phyloP scores from a whole-genome alignment of 2,888 invertebrate genomes.

The Idaea straminata region DNA sequence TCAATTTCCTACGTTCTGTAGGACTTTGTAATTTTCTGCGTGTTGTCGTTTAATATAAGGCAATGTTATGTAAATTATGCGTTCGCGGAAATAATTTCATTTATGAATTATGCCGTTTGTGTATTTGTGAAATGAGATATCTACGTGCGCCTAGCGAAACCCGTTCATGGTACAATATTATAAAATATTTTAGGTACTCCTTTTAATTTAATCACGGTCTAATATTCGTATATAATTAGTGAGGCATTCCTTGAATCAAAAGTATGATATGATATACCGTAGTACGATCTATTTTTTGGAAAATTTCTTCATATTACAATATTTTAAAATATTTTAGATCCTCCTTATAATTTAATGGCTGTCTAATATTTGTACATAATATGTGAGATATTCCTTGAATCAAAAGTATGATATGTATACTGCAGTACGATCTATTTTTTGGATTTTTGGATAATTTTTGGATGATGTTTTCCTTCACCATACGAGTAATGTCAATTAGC shows the following conservation, averaged over 20 bases:
- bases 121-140: conserved; percentile 16
- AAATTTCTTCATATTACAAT: too few relatives aligned
- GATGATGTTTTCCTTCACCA: too few relatives aligned
- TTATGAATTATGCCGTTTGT: conserved; percentile 25
- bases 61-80: conserved; percentile 26
- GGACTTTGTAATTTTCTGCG: conserved; percentile 59
- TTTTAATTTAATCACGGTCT: not conserved
- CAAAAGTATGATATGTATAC: too few relatives aligned
- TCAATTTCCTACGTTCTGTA: conserved; percentile 72
- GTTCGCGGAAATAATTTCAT: conserved; percentile 25
- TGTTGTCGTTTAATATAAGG: conserved; percentile 35
- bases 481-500: too few relatives aligned
- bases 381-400: too few relatives aligned
- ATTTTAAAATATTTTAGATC: too few relatives aligned
- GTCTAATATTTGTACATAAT: too few relatives aligned
- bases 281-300: not conserved
- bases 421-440: too few relatives aligned
- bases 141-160: conserved; percentile 4
- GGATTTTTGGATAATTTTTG: too few relatives aligned
- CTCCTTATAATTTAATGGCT: too few relatives aligned
- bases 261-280: not conserved
- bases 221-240: not conserved
- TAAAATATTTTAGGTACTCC: not conserved
- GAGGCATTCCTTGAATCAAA: not conserved
- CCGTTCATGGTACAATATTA: not conserved